phyloP scores from a whole-genome alignment of 92 coral and sea anemone species.

The Pocillopora grandis region DNA sequence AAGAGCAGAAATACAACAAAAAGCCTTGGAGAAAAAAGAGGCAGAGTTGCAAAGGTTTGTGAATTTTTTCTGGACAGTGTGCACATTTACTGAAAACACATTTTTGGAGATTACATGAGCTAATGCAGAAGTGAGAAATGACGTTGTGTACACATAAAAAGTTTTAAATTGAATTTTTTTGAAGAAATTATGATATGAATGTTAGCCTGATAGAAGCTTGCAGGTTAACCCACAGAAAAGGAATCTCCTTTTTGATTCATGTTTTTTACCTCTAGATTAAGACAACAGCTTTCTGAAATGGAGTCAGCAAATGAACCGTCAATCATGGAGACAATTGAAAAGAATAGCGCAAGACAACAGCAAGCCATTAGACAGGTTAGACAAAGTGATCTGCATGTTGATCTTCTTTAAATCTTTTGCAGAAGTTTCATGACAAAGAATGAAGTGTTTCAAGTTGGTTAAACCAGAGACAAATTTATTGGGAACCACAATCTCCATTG shows the following conservation, averaged over 20 bases:
- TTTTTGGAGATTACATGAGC: too few species aligned
- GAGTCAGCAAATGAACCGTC: constrained; percentile 45
- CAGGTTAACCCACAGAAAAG: background rate
- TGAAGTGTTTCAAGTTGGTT: background rate
- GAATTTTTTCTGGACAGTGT: background rate
- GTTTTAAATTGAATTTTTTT: background rate
- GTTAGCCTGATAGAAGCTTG: background rate
- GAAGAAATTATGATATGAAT: background rate
- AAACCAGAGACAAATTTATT: too few species aligned
- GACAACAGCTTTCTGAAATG: constrained; percentile 44
- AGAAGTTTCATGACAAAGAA: background rate
- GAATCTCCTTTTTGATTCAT: background rate
- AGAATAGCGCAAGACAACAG: constrained; percentile 52
- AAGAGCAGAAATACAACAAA: constrained; percentile 51
- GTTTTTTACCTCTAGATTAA: constrained; percentile 28
- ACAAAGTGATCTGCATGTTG: background rate
- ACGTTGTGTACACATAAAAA: too few species aligned
- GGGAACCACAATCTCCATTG: too few species aligned
- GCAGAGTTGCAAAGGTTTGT: constrained; percentile 65
- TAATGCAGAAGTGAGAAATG: too few species aligned
- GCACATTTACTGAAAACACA: background rate
- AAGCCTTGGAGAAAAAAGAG: constrained; percentile 75
- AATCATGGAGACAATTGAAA: constrained; percentile 47
- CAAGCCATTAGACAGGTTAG: constrained; percentile 57
- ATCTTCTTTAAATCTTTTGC: background rate